Evolutionary conservation across 2,797 vertebrate species (phyloP), one percentile per base, ranked within the genome.

Genomic region (Lithobates sylvaticus): DNA sequence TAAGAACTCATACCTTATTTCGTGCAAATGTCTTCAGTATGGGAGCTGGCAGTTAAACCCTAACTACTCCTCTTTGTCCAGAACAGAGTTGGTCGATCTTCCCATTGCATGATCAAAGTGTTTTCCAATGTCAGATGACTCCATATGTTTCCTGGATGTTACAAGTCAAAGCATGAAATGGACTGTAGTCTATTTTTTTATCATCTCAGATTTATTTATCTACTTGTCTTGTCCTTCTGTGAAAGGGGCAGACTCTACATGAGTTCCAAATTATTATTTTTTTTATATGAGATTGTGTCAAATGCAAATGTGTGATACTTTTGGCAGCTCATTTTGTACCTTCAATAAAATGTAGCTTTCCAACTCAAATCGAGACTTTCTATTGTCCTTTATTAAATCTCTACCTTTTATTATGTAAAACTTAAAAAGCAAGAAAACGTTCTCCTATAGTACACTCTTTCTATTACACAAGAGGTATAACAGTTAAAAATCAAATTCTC

Each of bases 321-420:
- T 71, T 88, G 61, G 85, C 73, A 82, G 83, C 61, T 89, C 71
- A n/a, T 88, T 90, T 90, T 85, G 26, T 84, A 47, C 32, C 86
- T 88, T 84, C 36, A 85, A 88, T 84, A 79, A 77, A 90, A 88
- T 87, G 86, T 83, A 87, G 86, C 86, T 87, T 87, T 87, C 80
- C 78, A 87, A 87, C 61, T 78, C 58, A 64, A 64, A 47, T 47
- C 3, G 39, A 18, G 39, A 29, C 36, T 27, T 76, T 76, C 23
- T 54, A 75, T 32, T 75, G 64, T 65, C 23, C 16, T 54, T 54
- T 54, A 18, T 54, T 15, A 54, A 54, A 54, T 13, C 16, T 5
- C 16, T 54, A 54, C 16, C 13, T 54, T 54, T 18, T 32, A 32
- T 54, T 16, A 54, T 54, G 16, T 54, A 18, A 16, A 54, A 5